These are phyloP conservation scores for Fabriciana adippe DNA, from an alignment of 2,888 invertebrate genomes.

Conservation along the genomic window DNA sequence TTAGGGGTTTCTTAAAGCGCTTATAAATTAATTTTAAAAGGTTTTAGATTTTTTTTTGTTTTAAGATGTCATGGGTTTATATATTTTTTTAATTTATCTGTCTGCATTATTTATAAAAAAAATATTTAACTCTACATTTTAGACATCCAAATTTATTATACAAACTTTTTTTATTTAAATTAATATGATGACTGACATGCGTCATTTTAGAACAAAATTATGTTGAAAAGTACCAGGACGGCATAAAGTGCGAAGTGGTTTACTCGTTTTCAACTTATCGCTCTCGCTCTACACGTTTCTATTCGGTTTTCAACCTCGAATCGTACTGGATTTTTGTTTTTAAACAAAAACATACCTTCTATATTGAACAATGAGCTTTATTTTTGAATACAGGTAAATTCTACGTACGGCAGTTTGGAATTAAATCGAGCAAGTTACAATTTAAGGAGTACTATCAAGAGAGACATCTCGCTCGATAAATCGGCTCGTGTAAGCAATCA, in stretches of 20 bases:
- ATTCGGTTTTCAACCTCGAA: slow-evolving; percentile 11
- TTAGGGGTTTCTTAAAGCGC: neutral
- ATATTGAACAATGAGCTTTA: neutral
- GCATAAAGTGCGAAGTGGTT: slow-evolving; percentile 6
- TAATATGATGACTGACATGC: neutral
- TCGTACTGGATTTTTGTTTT: neutral
- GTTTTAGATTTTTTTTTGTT: too few relatives aligned
- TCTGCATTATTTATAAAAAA: too few relatives aligned
- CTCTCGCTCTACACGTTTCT: slow-evolving; percentile 13
- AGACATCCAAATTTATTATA: too few relatives aligned
- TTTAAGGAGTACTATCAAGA: slow-evolving; percentile 66
- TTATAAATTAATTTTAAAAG: too few relatives aligned
- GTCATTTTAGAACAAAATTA: slow-evolving; percentile 21
- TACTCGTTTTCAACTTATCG: slow-evolving; percentile 9
- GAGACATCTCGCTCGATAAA: slow-evolving; percentile 75
- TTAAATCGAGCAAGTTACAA: slow-evolving; percentile 45
- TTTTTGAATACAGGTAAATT: neutral
- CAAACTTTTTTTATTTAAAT: too few relatives aligned
- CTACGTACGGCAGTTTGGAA: slow-evolving; percentile 30
- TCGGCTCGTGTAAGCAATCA: slow-evolving; percentile 68
- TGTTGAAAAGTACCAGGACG: slow-evolving; percentile 15
- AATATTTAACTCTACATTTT: too few relatives aligned
- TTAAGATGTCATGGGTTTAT: too few relatives aligned
- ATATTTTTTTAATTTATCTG: too few relatives aligned
- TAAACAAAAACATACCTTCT: neutral